Percentiles rank a stretch among this genome's conserved stretches.
These are phyloP conservation scores for honey bee (Apis mellifera) DNA, from an alignment of 1,140 invertebrate genomes.

Conservation along the genomic window DNA sequence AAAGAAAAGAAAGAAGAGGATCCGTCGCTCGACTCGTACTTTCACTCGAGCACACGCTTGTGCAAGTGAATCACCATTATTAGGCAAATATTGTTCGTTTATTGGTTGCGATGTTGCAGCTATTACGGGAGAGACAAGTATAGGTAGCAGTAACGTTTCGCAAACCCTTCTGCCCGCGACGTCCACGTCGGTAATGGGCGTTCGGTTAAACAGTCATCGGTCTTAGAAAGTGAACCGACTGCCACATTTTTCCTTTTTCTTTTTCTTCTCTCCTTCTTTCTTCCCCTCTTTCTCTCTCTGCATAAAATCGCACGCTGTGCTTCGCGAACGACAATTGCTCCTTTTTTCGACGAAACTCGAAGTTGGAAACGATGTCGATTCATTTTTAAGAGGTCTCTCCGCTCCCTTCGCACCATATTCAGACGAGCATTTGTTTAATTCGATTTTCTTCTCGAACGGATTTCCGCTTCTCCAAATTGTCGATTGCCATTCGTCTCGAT, in stretches of 20 bases:
- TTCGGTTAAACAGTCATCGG: constrained; percentile 59
- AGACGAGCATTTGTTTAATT: no score
- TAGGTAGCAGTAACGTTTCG: constrained; percentile 51
- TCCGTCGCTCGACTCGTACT: not conserved
- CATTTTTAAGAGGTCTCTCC: no score
- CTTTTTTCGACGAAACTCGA: no score
- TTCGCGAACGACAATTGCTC: not conserved
- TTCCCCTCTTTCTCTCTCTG: no score
- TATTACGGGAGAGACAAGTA: constrained; percentile 28
- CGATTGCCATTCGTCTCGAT: not conserved
- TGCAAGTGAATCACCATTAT: constrained; percentile 23
- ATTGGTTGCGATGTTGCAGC: constrained; percentile 9
- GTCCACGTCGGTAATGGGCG: constrained; percentile 47
- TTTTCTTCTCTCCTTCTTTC: no score
- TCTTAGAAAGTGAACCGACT: constrained; percentile 56
- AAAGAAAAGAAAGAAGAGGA: not conserved
- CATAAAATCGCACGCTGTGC: constrained; percentile 28
- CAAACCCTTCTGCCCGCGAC: constrained; percentile 52
- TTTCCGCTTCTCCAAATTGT: no score
- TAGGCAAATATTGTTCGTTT: constrained; percentile 18
- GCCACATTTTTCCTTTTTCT: constrained; percentile 28
- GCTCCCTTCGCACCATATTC: no score
- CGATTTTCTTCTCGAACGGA: no score
- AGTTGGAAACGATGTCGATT: no score
- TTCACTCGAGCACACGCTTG: not conserved